A percentile compares a stretch with the other conserved stretches of the same genome.
Conservation (phyloP, 2,797 vertebrate species). For the Syndactyla subalaris region DNA sequence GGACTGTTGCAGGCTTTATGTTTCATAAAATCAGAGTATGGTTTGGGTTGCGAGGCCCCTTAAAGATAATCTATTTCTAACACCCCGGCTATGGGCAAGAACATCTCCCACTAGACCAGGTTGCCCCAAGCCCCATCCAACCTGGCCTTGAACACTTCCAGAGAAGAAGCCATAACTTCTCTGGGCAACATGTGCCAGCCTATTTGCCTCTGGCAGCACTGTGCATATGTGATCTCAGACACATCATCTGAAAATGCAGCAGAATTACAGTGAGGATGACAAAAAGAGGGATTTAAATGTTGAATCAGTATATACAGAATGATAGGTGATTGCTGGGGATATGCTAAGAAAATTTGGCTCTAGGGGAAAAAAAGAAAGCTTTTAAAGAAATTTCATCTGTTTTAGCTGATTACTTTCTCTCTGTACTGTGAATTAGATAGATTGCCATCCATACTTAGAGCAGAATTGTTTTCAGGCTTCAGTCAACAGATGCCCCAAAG, state of each 20-base stretch:
- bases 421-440: neutral
- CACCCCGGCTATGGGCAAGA: fast-evolving
- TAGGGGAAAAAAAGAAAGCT: neutral
- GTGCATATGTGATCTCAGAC: neutral
- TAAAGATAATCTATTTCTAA: neutral
- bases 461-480: neutral
- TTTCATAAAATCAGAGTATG: neutral
- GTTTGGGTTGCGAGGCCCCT: neutral
- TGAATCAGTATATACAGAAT: neutral
- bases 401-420: slow-evolving; percentile 3
- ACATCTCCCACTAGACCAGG: neutral
- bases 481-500: neutral
- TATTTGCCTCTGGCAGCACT: neutral
- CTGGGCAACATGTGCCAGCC: neutral
- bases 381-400: neutral
- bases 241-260: neutral
- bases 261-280: neutral
- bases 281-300: neutral
- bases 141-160: neutral
- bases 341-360: neutral
- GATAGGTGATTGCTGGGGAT: neutral
- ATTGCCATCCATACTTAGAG: neutral
- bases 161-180: neutral
- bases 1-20: neutral
- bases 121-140: neutral